Percentiles rank a stretch among this genome's conserved stretches.
phyloP scores from a whole-genome alignment of 2,888 invertebrate species.

The Bursaphelenchus okinawaensis region DNA sequence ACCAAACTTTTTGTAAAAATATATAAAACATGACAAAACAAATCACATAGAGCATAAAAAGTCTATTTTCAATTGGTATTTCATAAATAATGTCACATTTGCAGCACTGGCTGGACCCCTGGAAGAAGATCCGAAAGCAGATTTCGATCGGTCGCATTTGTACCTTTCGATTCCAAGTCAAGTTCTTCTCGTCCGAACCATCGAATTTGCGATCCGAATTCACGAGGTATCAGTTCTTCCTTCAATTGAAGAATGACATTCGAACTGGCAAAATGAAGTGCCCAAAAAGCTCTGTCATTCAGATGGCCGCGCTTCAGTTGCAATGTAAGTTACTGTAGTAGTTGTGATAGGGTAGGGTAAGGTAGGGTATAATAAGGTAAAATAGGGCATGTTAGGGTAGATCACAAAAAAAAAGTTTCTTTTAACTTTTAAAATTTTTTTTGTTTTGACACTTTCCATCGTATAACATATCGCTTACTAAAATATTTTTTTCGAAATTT shows the following conservation, averaged over 20 bases:
- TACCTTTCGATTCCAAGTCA: conserved; percentile 86
- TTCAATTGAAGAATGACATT: conserved; percentile 92
- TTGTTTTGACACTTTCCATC: neutral
- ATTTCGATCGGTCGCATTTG: conserved; percentile 97
- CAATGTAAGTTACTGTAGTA: conserved; percentile 70
- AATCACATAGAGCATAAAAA: no score
- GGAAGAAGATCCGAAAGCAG: conserved; percentile 94
- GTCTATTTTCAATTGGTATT: no score
- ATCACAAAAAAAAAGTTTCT: neutral
- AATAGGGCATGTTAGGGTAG: no score
- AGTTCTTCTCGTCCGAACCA: conserved; percentile 97
- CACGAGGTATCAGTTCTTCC: conserved; percentile 90
- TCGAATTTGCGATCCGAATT: conserved; percentile 91
- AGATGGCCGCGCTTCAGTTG: conserved; percentile 81
- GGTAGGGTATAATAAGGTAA: no score
- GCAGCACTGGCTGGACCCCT: conserved; percentile 93
- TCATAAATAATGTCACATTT: conserved; percentile 44
- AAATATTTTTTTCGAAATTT: neutral
- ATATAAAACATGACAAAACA: no score
- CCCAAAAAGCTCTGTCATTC: conserved; percentile 77
- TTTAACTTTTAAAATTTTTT: neutral
- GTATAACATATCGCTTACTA: neutral
- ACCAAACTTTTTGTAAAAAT: no score
- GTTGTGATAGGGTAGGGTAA: neutral
- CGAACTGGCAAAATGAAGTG: conserved; percentile 83